These are phyloP conservation scores for Paracyprichromis sp. DNA, from an alignment of 2,113 vertebrate species.

Conservation along the genomic window DNA sequence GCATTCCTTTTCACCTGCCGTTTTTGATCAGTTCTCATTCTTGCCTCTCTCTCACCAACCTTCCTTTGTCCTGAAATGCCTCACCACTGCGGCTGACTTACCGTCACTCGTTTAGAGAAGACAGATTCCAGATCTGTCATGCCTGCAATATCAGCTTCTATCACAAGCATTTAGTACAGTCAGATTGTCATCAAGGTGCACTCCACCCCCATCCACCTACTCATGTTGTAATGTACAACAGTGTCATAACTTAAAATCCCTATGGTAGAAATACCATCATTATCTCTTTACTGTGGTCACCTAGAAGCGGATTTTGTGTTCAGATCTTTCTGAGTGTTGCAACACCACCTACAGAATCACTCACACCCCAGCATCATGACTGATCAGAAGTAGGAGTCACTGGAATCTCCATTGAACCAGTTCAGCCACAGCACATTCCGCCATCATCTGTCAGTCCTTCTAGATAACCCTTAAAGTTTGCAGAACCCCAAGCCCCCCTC, in stretches of 20 bases:
- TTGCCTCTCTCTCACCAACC: constrained; percentile 25
- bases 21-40: constrained; percentile 66
- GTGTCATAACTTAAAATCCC: neutral
- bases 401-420: neutral
- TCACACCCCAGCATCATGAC: neutral
- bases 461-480: neutral
- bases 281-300: neutral
- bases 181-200: neutral
- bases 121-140: neutral
- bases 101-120: neutral
- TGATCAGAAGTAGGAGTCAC: neutral
- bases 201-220: neutral
- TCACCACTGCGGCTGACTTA: constrained; percentile 20
- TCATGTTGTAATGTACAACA: neutral
- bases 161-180: neutral
- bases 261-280: neutral
- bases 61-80: constrained; percentile 42
- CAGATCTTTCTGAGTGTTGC: neutral
- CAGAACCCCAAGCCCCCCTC: neutral
- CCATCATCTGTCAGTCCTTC: neutral
- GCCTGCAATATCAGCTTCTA: neutral
- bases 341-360: neutral
- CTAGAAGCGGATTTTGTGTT: neutral
- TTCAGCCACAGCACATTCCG: neutral
- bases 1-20: constrained; percentile 72